These are phyloP conservation scores for Eulemur mongoz DNA, from an alignment of 2,797 vertebrate species.

Conservation along the genomic window DNA sequence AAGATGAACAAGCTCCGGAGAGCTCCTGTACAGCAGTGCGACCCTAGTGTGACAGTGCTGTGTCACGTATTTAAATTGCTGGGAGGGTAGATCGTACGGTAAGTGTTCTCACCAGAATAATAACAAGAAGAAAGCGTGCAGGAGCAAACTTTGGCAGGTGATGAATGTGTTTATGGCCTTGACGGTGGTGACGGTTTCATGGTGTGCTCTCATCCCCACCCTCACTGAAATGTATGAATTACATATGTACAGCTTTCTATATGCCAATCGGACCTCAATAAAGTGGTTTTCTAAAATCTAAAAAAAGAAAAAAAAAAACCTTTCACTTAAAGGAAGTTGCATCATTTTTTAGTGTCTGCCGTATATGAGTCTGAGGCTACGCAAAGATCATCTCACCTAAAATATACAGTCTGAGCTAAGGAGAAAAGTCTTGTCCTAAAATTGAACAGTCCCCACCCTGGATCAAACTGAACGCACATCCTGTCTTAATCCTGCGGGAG, in stretches of 20 bases:
- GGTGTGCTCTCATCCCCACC: neutral
- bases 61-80: neutral
- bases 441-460: neutral
- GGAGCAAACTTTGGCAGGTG: neutral
- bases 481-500: neutral
- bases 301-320: neutral
- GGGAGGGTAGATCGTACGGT: neutral
- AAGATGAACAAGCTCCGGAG: neutral
- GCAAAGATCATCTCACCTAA: neutral
- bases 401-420: neutral
- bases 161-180: neutral
- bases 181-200: neutral
- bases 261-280: neutral
- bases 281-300: neutral
- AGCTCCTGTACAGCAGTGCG: neutral
- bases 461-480: rapidly evolving
- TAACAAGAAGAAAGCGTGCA: neutral
- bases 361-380: neutral
- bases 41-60: neutral
- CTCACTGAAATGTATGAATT: neutral
- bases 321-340: neutral
- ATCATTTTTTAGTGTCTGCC: neutral
- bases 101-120: neutral
- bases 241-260: neutral
- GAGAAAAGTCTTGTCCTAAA: neutral